Conservation (phyloP, 2,797 vertebrate genomes). For the Myotis planiceps region DNA sequence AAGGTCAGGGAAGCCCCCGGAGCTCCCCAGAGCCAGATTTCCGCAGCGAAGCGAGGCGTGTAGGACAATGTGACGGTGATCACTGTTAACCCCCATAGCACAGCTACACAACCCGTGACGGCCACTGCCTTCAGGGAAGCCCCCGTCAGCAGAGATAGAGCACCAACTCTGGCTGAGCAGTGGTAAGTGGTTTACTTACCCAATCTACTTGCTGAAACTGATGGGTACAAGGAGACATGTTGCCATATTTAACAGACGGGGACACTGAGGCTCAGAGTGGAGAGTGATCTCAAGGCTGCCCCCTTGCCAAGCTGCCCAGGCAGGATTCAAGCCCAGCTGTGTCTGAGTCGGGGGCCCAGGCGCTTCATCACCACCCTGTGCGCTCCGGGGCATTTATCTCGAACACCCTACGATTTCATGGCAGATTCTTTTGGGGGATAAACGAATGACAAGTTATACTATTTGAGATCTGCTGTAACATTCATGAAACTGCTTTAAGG, state of each 20-base stretch:
- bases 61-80: accelerated
- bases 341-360: accelerated
- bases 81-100: accelerated
- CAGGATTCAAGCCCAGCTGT: slow-evolving; percentile 37
- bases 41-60: background rate
- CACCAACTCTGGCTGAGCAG: background rate
- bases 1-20: background rate
- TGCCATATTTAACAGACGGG: background rate
- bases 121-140: accelerated
- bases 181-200: background rate
- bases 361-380: background rate
- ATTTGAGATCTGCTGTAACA: slow-evolving; percentile 24
- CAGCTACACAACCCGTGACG: accelerated
- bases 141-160: accelerated
- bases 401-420: background rate
- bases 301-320: background rate
- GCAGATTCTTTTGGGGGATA: slow-evolving; percentile 44
- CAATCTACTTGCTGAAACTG: background rate
- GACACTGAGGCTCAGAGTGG: background rate
- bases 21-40: accelerated
- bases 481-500: background rate
- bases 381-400: background rate
- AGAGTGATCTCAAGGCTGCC: background rate
- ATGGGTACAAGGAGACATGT: background rate
- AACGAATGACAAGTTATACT: slow-evolving; percentile 47